A percentile compares a stretch with the other conserved stretches of the same genome.
Conservation (phyloP, 2,797 vertebrate species). For the Bradypodion ventrale region DNA sequence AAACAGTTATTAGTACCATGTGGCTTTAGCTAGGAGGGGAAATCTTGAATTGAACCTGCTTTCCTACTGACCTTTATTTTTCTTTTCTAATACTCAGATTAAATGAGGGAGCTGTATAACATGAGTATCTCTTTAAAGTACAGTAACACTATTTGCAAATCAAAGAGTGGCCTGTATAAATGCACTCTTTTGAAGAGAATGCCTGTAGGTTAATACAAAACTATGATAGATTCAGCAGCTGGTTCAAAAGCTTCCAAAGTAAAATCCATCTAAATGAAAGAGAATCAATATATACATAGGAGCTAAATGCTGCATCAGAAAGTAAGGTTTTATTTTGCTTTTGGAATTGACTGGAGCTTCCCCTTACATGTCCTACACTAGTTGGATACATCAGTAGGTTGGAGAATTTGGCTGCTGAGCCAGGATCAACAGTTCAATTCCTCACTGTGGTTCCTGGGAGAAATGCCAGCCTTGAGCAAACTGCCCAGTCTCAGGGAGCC, state of each 20-base stretch:
- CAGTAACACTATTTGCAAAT: conserved; percentile 14
- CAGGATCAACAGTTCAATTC: too few relatives aligned
- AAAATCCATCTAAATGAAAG: conserved; percentile 20
- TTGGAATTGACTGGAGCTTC: neutral
- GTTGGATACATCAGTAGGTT: too few relatives aligned
- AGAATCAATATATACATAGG: neutral
- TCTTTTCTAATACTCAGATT: conserved; percentile 22
- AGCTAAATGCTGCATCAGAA: neutral
- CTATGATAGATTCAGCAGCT: conserved; percentile 5
- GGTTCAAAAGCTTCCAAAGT: conserved; percentile 12
- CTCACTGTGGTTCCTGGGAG: too few relatives aligned
- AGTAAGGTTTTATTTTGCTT: neutral
- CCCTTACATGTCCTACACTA: neutral
- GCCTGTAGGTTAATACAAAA: conserved; percentile 8
- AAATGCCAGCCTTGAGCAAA: too few relatives aligned
- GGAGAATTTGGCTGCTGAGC: too few relatives aligned
- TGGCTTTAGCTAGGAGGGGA: neutral
- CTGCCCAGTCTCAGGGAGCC: too few relatives aligned
- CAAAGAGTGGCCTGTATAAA: conserved; percentile 15
- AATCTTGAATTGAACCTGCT: conserved; percentile 3
- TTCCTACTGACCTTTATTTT: conserved; percentile 23
- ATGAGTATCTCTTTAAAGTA: conserved; percentile 19
- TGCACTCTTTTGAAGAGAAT: conserved; percentile 1
- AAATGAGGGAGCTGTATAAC: neutral
- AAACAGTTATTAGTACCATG: conserved; percentile 27